Evolutionary conservation across 2,797 vertebrate species (phyloP), one percentile per base, ranked within the genome.

Genomic region (Danio choprae): DNA sequence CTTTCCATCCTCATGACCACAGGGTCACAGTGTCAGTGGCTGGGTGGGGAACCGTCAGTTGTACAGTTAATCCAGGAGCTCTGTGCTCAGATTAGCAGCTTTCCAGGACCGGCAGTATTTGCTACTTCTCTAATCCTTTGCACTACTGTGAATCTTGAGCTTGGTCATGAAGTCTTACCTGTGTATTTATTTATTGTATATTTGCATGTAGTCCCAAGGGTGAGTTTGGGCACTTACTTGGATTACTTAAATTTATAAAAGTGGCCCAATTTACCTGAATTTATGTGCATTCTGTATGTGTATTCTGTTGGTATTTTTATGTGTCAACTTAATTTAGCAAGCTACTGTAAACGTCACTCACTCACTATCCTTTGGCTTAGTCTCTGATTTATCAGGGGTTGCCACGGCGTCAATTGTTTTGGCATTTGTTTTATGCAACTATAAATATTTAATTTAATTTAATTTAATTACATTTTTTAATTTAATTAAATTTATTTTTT

Each of bases 21-120:
- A 88, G 85, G 87, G 91, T 90, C 89, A 90, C 86, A 78, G 88
- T 92, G 91, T 92, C 92, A 93, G 84, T 87, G 85, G 87, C 87
- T 89, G 90, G 88, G 90, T 72, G 88, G 87, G 79, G 87, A 87
- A 89, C 83, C 71, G 70, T 79, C 74, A 70, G 69, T 79, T 65
- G 53, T 72, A 36, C 83, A 75, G 81, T 85, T 88, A 88, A 92
- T 92, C 89, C 89, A 81, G 56, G 75, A 65, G 69, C 76, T 77
- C 73, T 80, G 81, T 77, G 80, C 84, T 85, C 81, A 88, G 90
- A 92, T 93, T 91, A 91, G 86, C 68, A 70, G 69, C 74, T 86
- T 79, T 75, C 18, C 74, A 38, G 80, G 76, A 70, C 74, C 74
- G 68, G 69, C 70, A 50, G 40, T 11, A 9, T 68, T 74, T 81